Evolutionary conservation across 2,797 vertebrate genomes (phyloP).

Genomic region (Graptemys geographica): DNA sequence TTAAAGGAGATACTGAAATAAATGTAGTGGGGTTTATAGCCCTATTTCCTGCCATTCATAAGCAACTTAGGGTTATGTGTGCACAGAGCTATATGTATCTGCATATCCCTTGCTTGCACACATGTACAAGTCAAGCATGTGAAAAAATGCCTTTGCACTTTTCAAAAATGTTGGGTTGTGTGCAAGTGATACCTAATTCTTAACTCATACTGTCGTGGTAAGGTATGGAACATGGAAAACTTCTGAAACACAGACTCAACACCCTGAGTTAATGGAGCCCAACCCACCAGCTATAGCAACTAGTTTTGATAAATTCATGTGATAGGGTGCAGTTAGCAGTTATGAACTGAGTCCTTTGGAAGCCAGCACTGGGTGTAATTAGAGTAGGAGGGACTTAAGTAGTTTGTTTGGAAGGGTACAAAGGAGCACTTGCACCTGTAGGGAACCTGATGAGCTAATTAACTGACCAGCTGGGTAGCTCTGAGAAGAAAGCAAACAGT

Average conservation of each 20-base stretch:
- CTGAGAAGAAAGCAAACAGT: not conserved
- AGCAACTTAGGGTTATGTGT: not conserved
- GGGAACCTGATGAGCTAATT: not conserved
- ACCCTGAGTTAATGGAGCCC: not conserved
- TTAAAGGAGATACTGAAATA: not conserved
- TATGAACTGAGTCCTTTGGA: not conserved
- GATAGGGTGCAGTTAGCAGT: not conserved
- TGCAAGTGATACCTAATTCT: not conserved
- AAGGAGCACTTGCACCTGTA: not conserved
- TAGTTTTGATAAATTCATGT: not conserved
- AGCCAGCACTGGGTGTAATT: not conserved
- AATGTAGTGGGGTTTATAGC: not conserved
- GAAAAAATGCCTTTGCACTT: not conserved
- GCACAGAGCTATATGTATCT: not conserved
- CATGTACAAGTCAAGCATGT: not conserved
- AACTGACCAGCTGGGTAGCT: not conserved
- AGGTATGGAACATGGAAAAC: not conserved
- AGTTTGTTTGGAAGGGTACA: not conserved
- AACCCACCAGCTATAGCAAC: not conserved
- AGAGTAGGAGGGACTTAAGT: not conserved
- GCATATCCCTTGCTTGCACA: not conserved
- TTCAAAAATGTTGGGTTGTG: not conserved
- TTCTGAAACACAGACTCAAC: not conserved
- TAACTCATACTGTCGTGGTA: not conserved
- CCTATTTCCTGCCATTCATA: not conserved